Percentiles rank a stretch among this genome's conserved stretches.
Conservation (phyloP, 2,797 vertebrate species). For the Mico argentatus region DNA sequence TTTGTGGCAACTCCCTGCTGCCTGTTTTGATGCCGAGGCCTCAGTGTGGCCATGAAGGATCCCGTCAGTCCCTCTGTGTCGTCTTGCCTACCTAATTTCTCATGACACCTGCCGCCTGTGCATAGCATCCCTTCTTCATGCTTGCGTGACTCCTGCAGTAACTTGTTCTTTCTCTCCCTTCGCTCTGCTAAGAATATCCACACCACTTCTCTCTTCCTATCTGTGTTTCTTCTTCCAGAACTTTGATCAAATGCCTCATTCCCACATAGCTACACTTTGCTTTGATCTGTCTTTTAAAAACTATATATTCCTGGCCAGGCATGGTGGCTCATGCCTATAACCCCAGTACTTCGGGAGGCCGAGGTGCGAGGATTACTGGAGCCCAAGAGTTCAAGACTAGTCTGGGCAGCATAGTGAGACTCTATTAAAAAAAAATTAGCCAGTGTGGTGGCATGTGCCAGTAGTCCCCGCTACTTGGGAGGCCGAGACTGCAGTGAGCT, state of each 20-base stretch:
- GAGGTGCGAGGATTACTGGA: too few relatives aligned
- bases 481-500: too few relatives aligned
- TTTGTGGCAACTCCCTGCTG: neutral
- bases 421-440: too few relatives aligned
- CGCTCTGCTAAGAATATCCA: neutral
- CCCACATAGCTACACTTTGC: neutral
- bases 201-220: neutral
- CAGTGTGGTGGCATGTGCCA: too few relatives aligned
- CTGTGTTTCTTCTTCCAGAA: neutral
- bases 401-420: too few relatives aligned
- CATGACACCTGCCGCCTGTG: neutral
- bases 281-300: neutral
- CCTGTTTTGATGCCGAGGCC: neutral
- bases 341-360: too few relatives aligned
- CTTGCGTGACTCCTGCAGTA: neutral
- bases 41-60: neutral
- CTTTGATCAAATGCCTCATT: neutral
- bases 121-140: neutral
- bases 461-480: too few relatives aligned
- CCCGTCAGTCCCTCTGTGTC: neutral
- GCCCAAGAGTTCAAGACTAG: too few relatives aligned
- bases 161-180: neutral
- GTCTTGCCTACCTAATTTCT: neutral
- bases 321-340: too few relatives aligned
- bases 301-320: neutral